Base-by-base conservation (phyloP, 2,113 vertebrate species). In the Rostratula benghalensis region DNA sequence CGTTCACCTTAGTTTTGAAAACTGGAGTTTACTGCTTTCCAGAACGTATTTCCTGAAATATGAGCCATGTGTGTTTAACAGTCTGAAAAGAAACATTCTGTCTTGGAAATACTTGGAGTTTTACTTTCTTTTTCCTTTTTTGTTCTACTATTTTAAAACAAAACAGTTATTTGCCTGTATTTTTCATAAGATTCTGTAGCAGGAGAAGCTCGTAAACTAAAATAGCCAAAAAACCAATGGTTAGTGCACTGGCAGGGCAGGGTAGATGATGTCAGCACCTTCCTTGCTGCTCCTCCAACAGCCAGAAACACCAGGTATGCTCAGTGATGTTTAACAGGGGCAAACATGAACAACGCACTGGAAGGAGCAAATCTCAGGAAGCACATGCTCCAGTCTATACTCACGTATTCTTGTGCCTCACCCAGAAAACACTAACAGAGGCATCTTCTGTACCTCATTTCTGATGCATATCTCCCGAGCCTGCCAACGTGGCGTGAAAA, bases 301-400 rank as follows among this genome's bases (percentile, higher is more conserved):
- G 45, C 33, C 23, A 31, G 25, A 63, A 85, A 85, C 11, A 10
- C n/a, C 19, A 48, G 24, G 21, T 25, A 81, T 75, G 21, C 23
- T 56, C 43, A 51, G 13, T 30, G 48, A 69, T 9, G 10, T 24
- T 87, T 64, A 74, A 35, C 25, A 13, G 76, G 89, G 61, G 68
- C 25, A 76, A 82, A 57, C 19, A 30, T 48, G 63, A 92, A 78
- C 4, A 5, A 30, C 51, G 67, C 8, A 23, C 17, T 3, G 2
- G 64, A 69, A 89, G 23, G 37, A 60, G 28, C 33, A 80, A 35
- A 30, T 74, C 69, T 79, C 11, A n/a, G 65, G 43, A 63, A 67
- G 30, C 7, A 11, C 0, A 0, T 59, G 60, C n/a, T 79, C 64
- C 64, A 27, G 24, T 51, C 7, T 20, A 5, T 54, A 70, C 46